Percentiles rank a stretch among this genome's conserved stretches.
Conservation (phyloP, 2,113 vertebrate species). For the Amblyornis subalaris region DNA sequence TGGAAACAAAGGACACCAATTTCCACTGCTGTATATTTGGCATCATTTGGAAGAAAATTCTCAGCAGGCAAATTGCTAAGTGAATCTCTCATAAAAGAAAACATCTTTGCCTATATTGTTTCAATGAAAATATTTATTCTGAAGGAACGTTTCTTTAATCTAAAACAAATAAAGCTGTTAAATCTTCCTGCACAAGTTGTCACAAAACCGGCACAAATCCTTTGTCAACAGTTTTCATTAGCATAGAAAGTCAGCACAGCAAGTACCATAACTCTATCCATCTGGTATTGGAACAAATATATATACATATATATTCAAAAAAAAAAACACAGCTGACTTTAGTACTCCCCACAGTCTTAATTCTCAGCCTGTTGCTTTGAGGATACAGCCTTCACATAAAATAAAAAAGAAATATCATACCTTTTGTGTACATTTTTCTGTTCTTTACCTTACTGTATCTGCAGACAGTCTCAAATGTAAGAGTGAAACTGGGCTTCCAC, state of each 20-base stretch:
- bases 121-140: conserved; percentile 25
- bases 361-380: neutral
- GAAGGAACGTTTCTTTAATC: conserved; percentile 1
- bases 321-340: neutral
- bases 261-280: neutral
- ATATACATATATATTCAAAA: neutral
- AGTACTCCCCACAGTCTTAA: neutral
- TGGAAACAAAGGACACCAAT: neutral
- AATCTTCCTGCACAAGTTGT: neutral
- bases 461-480: neutral
- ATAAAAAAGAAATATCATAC: neutral
- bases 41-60: neutral
- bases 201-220: neutral
- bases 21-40: neutral
- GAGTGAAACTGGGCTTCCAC: neutral
- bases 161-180: conserved; percentile 44
- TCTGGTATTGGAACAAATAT: neutral
- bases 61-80: neutral
- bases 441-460: neutral
- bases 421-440: neutral
- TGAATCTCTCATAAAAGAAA: neutral
- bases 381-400: neutral
- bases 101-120: neutral
- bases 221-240: conserved; percentile 11
- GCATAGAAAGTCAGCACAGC: neutral